Percentiles rank a stretch among this genome's conserved stretches.
Evolutionary conservation across 2,888 invertebrate genomes (phyloP).

Genomic region (Artemia sinica): DNA sequence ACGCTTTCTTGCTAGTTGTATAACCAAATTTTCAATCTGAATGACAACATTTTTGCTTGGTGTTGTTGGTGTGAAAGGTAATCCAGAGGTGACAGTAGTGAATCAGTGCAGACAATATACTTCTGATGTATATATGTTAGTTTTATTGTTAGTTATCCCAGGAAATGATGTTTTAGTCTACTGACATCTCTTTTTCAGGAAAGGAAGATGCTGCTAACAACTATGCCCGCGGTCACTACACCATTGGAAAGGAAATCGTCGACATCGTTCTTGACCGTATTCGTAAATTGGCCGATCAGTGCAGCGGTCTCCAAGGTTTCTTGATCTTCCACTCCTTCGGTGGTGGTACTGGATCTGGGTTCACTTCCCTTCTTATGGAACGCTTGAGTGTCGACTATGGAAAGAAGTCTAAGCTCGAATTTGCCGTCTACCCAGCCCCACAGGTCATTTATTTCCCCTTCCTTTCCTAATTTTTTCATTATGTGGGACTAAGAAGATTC

Average conservation of each 20-base stretch:
- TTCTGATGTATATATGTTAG: too few species aligned
- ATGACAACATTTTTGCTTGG: too few species aligned
- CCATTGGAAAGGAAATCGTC: constrained; percentile 54
- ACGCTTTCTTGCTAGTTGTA: too few species aligned
- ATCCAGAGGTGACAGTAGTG: too few species aligned
- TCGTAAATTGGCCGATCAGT: constrained; percentile 61
- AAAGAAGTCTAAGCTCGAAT: constrained; percentile 72
- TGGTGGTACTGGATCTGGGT: constrained; percentile 72
- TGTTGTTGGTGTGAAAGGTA: too few species aligned
- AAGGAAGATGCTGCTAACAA: constrained; percentile 96
- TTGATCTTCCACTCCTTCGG: constrained; percentile 76
- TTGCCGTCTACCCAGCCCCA: constrained; percentile 78
- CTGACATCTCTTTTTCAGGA: not conserved
- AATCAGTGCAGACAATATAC: too few species aligned
- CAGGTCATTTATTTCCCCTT: constrained; percentile 38
- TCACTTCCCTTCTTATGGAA: constrained; percentile 72
- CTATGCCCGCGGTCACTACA: constrained; percentile 43
- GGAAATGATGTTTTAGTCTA: too few species aligned
- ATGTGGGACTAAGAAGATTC: too few species aligned
- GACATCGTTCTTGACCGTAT: constrained; percentile 52
- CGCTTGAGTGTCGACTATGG: constrained; percentile 62
- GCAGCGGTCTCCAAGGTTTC: constrained; percentile 62
- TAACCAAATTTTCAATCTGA: too few species aligned
- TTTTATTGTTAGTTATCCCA: too few species aligned
- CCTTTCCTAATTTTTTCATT: not conserved